phyloP scores from a whole-genome alignment of 1,140 invertebrate genomes.

The Atta cephalotes region DNA sequence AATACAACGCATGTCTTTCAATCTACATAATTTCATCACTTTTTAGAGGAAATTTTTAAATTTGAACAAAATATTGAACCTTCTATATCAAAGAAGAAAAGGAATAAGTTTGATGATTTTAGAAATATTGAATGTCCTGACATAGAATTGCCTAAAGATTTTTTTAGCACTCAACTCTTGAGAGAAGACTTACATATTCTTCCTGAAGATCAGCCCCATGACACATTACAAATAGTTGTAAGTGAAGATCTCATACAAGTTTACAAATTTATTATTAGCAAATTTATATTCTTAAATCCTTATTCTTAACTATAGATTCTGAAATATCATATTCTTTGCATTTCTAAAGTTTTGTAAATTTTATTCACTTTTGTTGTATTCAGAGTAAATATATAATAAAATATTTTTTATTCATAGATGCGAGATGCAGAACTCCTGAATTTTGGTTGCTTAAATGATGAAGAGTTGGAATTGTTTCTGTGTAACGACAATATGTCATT shows the following conservation, averaged over 20 bases:
- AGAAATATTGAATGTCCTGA: neutral
- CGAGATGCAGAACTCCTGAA: neutral
- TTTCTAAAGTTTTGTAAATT: neutral
- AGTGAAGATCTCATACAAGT: neutral
- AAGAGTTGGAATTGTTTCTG: neutral
- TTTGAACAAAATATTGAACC: neutral
- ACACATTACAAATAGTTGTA: neutral
- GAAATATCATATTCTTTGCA: neutral
- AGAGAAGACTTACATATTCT: neutral
- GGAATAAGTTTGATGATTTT: too few relatives aligned
- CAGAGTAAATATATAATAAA: neutral
- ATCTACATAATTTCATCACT: neutral
- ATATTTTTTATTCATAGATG: neutral
- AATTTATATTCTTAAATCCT: neutral
- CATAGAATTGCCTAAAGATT: neutral
- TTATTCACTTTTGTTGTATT: neutral
- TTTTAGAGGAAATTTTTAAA: slow-evolving; percentile 6
- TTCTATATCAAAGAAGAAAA: neutral
- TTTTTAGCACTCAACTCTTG: neutral
- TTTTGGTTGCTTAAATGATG: neutral
- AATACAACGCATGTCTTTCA: neutral
- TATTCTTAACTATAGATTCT: neutral
- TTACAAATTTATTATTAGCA: neutral
- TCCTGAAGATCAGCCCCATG: neutral
- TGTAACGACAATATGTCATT: neutral